Evolutionary conservation across 64 coral and sea anemone species (phyloP), one percentile per base, ranked within the genome.

Genomic region (Montipora efflorescens): DNA sequence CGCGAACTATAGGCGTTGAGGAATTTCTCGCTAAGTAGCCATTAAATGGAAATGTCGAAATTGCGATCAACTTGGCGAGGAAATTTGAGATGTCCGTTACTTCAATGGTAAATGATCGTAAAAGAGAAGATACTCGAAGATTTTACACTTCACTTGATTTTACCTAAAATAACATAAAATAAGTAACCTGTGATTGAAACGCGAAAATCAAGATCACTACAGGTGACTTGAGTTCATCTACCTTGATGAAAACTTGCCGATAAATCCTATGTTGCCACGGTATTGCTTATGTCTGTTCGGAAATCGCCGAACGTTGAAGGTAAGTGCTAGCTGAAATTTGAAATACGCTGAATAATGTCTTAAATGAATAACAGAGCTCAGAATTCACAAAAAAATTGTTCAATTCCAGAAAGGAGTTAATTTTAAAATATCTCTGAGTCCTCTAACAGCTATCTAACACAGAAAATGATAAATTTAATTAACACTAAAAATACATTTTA

Each of bases 151-250:
- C 64, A 86, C 0, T 50, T 69, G 25, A 70, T 50, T 47, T 72
- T 49, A 86, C 47, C 10, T 14, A 47, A 72, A 72, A 71, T 71
- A 48, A 48, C 43, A 49, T 16, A 3, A 11, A 15, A 71, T 86
- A 47, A 86, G 64, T 86, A 86, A 86, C 66, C 82, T 22, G 13
- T 47, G 76, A 78, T 43, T 49, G 10, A 78, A 78, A 76, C 44
- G 76, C 7, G n/a, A 48, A 8, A 36, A 19, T 21, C 15, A 81
- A 47, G 61, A 66, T 84, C 61, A 84, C 15, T 21, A 21, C 45
- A 71, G 36, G 46, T 46, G 16, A 72, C 47, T 69, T 11, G 50
- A 9, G 45, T 50, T 21, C 82, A 47, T 22, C 64, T 51, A 67
- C 82, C 64, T 70, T 49, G 20, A 13, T 9, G 47, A 22, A 12